phyloP scores from a whole-genome alignment of 1,140 invertebrate species.

The Scylla paramamosain region DNA sequence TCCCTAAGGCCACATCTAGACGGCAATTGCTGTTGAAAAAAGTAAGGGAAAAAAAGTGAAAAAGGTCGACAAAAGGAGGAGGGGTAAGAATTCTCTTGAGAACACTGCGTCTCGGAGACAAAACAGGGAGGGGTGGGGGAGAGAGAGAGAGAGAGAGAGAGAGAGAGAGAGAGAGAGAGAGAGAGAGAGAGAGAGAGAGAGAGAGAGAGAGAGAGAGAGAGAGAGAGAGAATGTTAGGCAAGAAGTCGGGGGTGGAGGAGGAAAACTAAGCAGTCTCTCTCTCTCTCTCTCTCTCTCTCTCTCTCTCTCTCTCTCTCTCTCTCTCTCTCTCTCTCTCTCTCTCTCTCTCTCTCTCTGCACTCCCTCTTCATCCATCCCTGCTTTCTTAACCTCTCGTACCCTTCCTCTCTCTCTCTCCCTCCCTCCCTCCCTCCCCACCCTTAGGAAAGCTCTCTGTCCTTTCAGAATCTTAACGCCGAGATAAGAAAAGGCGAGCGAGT shows the following conservation, averaged over 20 bases:
- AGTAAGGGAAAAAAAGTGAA: neutral
- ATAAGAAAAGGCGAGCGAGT: neutral
- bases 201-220: neutral
- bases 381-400: no score
- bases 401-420: no score
- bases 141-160: neutral
- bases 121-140: neutral
- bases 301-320: no score
- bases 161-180: conserved; percentile 18
- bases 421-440: neutral
- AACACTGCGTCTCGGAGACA: neutral
- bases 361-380: no score
- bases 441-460: neutral
- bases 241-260: neutral
- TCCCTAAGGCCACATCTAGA: neutral
- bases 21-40: neutral
- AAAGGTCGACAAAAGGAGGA: neutral
- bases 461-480: conserved; percentile 2
- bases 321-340: no score
- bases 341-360: no score
- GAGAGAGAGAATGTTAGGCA: neutral
- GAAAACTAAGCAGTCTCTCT: no score
- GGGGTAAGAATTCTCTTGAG: neutral
- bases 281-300: no score
- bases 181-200: neutral